These are phyloP conservation scores for Zeus faber DNA, from an alignment of 2,113 vertebrate genomes.

Conservation along the genomic window DNA sequence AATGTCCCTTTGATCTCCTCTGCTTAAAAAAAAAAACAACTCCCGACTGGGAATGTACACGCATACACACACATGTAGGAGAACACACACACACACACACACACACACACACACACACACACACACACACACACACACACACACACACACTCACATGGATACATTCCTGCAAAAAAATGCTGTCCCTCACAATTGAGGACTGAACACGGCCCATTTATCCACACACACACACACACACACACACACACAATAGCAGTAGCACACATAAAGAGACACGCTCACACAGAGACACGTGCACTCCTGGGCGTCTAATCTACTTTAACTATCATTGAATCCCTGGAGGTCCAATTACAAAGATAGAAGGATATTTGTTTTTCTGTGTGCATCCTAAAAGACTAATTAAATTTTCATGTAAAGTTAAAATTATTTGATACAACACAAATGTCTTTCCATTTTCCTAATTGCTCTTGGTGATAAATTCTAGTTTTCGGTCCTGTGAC, in stretches of 20 bases:
- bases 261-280: conserved; percentile 20
- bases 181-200: conserved; percentile 49
- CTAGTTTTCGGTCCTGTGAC: conserved; percentile 47
- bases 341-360: conserved; percentile 76
- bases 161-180: conserved; percentile 33
- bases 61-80: conserved; percentile 21
- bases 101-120: neutral
- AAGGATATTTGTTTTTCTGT: conserved; percentile 71
- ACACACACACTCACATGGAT: conserved; percentile 18
- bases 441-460: conserved; percentile 70
- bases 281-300: conserved; percentile 33
- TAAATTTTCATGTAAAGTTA: conserved; percentile 73
- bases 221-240: conserved; percentile 12
- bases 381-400: conserved; percentile 72
- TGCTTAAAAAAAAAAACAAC: conserved; percentile 66
- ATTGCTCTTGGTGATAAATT: conserved; percentile 52
- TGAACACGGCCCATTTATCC: conserved; percentile 53
- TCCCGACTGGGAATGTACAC: conserved; percentile 56
- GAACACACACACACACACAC: conserved; percentile 34
- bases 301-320: conserved; percentile 70
- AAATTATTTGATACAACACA: conserved; percentile 72
- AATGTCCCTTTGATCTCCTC: conserved; percentile 74
- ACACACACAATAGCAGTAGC: conserved; percentile 15
- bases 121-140: neutral
- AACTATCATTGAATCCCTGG: conserved; percentile 69